These are phyloP conservation scores for Apamea sordens DNA, from an alignment of 2,888 invertebrate species.

Conservation along the genomic window DNA sequence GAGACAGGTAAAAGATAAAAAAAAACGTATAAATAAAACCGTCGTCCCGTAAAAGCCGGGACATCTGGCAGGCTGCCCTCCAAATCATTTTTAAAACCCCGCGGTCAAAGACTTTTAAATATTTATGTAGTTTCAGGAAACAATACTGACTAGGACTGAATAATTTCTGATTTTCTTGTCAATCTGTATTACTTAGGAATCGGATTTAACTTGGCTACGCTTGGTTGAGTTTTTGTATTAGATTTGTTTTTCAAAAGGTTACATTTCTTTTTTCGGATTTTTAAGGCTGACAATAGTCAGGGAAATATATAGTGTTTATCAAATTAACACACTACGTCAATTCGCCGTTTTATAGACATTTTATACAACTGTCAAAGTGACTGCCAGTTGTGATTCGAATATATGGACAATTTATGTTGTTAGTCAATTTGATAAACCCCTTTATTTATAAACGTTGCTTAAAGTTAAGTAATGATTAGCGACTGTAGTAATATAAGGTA, in stretches of 20 bases:
- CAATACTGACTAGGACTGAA: conserved; percentile 22
- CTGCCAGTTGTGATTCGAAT: too few species aligned
- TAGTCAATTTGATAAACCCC: too few species aligned
- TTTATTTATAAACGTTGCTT: too few species aligned
- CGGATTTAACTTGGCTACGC: background rate
- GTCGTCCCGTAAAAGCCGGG: conserved; percentile 1
- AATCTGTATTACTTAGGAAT: conserved; percentile 15
- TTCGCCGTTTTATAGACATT: too few species aligned
- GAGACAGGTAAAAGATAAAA: conserved; percentile 40
- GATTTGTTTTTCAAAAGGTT: background rate
- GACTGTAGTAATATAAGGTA: too few species aligned
- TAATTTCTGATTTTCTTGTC: conserved; percentile 15
- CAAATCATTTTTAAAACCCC: conserved; percentile 34
- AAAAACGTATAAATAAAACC: conserved; percentile 10
- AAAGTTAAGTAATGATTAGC: too few species aligned
- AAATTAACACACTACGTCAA: too few species aligned
- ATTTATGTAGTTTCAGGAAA: conserved; percentile 21
- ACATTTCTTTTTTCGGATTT: too few species aligned
- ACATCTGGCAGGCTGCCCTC: background rate
- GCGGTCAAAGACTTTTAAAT: conserved; percentile 21
- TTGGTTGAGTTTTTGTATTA: background rate
- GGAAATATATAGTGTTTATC: too few species aligned
- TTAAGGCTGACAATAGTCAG: too few species aligned
- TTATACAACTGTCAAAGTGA: too few species aligned
- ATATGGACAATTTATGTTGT: too few species aligned